Evolutionary conservation across 35 echinoderm and acorn worm genomes (phyloP).

Genomic region (Apostichopus japonicus): DNA sequence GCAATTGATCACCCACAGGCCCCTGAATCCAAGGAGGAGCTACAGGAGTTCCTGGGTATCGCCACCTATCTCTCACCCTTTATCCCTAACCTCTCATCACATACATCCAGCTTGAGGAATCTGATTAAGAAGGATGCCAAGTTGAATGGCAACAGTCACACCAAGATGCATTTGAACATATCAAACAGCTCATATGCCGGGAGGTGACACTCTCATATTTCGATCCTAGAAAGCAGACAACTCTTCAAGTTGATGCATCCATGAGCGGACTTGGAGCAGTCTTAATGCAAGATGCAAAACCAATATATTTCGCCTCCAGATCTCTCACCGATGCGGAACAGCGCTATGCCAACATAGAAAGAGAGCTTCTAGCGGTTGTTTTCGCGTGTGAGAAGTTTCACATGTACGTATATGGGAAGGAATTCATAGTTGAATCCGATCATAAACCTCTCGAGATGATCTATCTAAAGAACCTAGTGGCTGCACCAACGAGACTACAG

Average conservation of each 20-base stretch:
- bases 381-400: too few relatives aligned
- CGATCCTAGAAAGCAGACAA: constrained; percentile 54
- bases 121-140: constrained; percentile 39
- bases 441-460: constrained; percentile 35
- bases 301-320: too few relatives aligned
- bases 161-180: constrained; percentile 13
- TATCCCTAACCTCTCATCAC: constrained; percentile 16
- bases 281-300: constrained; percentile 37
- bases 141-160: constrained; percentile 42
- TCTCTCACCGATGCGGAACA: too few relatives aligned
- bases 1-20: neutral
- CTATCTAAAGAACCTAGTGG: neutral
- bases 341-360: too few relatives aligned
- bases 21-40: neutral
- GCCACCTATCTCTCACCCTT: constrained; percentile 40
- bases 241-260: constrained; percentile 58
- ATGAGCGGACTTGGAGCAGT: constrained; percentile 42
- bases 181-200: constrained; percentile 52
- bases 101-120: constrained; percentile 13
- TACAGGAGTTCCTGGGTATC: constrained; percentile 49
- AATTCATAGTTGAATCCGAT: constrained; percentile 46
- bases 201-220: constrained; percentile 66
- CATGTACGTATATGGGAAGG: constrained; percentile 18
- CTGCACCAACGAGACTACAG: neutral
- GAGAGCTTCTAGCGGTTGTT: too few relatives aligned